Evolutionary conservation across 64 coral and sea anemone species (phyloP), one percentile per base, ranked within the genome.

Genomic region (Stichodactyla helianthus): DNA sequence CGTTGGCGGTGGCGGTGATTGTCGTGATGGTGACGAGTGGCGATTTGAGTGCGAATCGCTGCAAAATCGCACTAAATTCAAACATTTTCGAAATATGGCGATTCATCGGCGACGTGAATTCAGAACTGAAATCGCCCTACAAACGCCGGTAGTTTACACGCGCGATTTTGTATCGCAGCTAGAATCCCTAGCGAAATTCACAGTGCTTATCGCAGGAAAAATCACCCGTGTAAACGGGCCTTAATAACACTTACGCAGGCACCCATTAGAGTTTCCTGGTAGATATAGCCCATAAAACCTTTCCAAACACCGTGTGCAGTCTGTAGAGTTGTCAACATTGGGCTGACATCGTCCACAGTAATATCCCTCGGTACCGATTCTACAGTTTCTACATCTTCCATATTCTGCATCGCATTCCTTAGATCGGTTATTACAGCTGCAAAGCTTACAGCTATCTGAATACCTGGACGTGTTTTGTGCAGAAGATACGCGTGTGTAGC

Each of bases 371-470:
- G 97, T 95, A 71, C 94, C 94, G 13, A 90, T 82, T 25, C 97
- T 88, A 86, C 97, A 99, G 88, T 95, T 90, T 3, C 61, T 86
- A 71, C 97, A 99, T 52, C 52, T 82, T 10, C 97, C 90, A 86
- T 82, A 88, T 84, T 99, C 97, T 55, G 84, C 81, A 20, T 93
- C 58, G 78, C 97, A 99, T 8, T 92, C 87, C 8, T 31, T 70
- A 56, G 97, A 99, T 22, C 97, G 90, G 65, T 65, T 61, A 10
- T 80, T 91, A 79, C 97, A 99, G 0, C 86, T 88, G 27, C 97
- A 99, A 0, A 90, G 88, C 17, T 51, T 82, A 80, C 95, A 98
- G 22, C 59, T 62, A 11, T 50, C 76, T 55, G 86, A 83, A 16
- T 71, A 83, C 82, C 77, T 78, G 77, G 23, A 31, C 12, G 10